Base-by-base conservation (phyloP, 2,113 vertebrate genomes). In the Prinia subflava region DNA sequence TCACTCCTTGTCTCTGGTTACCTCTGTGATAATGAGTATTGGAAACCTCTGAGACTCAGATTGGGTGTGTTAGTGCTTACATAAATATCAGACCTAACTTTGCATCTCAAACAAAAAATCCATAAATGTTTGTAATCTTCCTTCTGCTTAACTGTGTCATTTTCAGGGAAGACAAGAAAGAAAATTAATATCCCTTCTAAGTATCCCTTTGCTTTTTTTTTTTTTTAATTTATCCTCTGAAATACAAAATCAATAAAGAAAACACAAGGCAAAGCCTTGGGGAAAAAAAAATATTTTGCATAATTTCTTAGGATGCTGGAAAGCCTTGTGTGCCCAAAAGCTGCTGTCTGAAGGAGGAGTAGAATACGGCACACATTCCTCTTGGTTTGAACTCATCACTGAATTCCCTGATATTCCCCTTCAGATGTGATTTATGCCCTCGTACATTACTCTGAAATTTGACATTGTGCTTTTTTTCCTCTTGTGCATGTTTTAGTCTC, bases 51-150 rank as follows among this genome's bases (percentile, higher is more conserved):
- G 46, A 69, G 82, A 77, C 11, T 80, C 22, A 18, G 28, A 83
- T 23, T 0, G 0, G 12, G 2, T 53, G 18, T 70, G 41, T 42
- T 69, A 23, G 14, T 56, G 19, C 30, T 56, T 47, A 33, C 46
- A 27, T 46, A 52, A 76, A 79, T 39, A 79, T 41, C 31, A 59
- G 52, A 78, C 20, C 42, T n/a, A 68, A 46, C 8, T 55, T 33
- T 42, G 8, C 4, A 30, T 63, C 33, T 67, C 39, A 57, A n/a
- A 90, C 73, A 78, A 67, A 53, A 67, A 39, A 18, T 71, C 19
- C 27, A 35, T 63, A 63, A 37, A 59, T 28, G 3, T 23, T 27
- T 63, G 28, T 35, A 50, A 42, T 42, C 9, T 64, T 75, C 52
- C 49, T 33, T 75, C 35, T 71, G 49, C 19, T 68, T 49, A 57